A percentile compares a stretch with the other conserved stretches of the same genome.
Evolutionary conservation across 2,888 invertebrate genomes (phyloP).

Genomic region (Tenthredo distinguenda): DNA sequence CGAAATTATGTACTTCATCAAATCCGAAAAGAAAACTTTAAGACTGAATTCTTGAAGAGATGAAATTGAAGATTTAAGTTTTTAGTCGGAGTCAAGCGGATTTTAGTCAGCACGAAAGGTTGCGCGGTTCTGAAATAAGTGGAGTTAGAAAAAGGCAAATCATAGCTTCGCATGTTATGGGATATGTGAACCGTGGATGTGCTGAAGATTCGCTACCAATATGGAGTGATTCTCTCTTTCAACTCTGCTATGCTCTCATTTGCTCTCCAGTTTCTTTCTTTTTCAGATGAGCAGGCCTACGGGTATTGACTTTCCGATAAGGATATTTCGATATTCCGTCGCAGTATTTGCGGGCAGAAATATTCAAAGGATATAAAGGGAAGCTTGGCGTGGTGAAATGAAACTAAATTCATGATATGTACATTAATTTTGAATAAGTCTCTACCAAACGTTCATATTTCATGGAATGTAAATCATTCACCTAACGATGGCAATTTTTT

Average conservation of each 20-base stretch:
- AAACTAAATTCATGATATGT: neutral
- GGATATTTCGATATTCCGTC: neutral
- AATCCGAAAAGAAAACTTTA: no score
- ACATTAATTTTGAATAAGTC: neutral
- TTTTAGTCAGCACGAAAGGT: neutral
- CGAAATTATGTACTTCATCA: no score
- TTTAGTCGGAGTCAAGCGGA: neutral
- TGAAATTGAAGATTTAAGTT: neutral
- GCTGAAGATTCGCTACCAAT: neutral
- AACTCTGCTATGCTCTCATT: neutral
- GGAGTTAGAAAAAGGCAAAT: neutral
- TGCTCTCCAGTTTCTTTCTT: neutral
- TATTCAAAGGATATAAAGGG: neutral
- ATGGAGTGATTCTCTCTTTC: neutral
- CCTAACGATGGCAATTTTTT: neutral
- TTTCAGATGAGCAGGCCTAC: neutral
- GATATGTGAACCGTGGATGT: neutral
- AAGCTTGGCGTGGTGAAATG: neutral
- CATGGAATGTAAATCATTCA: neutral
- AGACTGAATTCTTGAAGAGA: neutral
- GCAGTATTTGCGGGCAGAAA: neutral
- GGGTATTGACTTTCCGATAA: neutral
- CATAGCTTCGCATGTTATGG: neutral
- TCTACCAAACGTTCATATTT: neutral
- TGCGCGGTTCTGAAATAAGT: neutral